Evolutionary conservation across 2,888 invertebrate species (phyloP).

Genomic region (Drosophila rubida): DNA sequence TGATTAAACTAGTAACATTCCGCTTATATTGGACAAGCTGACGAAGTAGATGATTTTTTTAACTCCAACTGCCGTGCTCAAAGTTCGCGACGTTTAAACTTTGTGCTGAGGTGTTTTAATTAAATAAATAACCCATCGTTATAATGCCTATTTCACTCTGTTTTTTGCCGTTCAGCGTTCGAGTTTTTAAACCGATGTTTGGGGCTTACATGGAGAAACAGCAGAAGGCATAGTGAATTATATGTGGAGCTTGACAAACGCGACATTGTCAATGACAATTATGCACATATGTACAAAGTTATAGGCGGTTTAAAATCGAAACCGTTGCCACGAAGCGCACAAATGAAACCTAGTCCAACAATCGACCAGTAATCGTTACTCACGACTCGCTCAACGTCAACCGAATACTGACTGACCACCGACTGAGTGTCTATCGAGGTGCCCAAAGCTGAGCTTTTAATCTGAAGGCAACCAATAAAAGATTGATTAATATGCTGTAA

Average conservation of each 20-base stretch:
- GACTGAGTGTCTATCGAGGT: conserved; percentile 10
- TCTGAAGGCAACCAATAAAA: conserved; percentile 54
- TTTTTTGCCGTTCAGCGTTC: background rate
- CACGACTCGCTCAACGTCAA: conserved; percentile 38
- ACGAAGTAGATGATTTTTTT: too few species aligned
- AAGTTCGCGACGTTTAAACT: too few species aligned
- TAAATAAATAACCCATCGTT: too few species aligned
- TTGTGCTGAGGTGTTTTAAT: too few species aligned
- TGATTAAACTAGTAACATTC: too few species aligned
- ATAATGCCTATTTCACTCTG: too few species aligned
- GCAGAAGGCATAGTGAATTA: conserved; percentile 48
- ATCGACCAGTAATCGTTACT: conserved; percentile 24
- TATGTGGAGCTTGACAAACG: conserved; percentile 53
- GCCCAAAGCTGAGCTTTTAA: conserved; percentile 25
- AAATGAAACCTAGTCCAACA: conserved; percentile 44
- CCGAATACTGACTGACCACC: conserved; percentile 40
- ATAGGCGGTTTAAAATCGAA: conserved; percentile 33
- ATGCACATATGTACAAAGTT: conserved; percentile 10
- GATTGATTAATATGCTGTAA: conserved; percentile 64
- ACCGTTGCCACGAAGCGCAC: conserved; percentile 42
- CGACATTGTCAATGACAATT: conserved; percentile 48
- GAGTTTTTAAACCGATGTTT: background rate
- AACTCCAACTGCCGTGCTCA: too few species aligned
- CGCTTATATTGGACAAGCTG: too few species aligned
- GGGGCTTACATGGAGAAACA: conserved; percentile 62